phyloP scores from a whole-genome alignment of 2,797 vertebrate genomes.

The Danio choprae region DNA sequence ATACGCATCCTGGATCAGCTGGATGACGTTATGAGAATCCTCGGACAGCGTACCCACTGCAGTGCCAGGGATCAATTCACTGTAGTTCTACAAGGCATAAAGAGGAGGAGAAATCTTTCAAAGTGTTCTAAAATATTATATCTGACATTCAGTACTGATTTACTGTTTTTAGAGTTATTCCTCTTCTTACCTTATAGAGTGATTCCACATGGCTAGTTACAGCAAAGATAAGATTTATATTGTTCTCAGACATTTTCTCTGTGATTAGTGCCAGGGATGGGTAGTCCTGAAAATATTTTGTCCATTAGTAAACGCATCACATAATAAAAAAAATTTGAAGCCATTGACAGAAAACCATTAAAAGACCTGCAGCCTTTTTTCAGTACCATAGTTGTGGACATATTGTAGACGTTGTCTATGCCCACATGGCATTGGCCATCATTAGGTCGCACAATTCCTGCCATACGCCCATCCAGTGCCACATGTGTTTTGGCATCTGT shows the following conservation, averaged over 20 bases:
- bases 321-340: neutral
- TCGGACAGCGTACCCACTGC: conserved; percentile 89
- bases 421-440: conserved; percentile 91
- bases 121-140: neutral
- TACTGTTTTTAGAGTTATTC: neutral
- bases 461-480: conserved; percentile 92
- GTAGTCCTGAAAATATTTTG: conserved; percentile 84
- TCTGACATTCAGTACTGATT: neutral
- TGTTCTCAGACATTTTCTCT: conserved; percentile 97
- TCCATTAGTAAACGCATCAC: too few relatives aligned
- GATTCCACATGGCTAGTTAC: conserved; percentile 85
- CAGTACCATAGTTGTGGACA: conserved; percentile 89
- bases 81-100: conserved; percentile 87
- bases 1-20: conserved; percentile 93
- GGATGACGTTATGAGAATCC: conserved; percentile 93
- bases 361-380: neutral
- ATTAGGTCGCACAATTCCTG: conserved; percentile 92
- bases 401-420: conserved; percentile 87
- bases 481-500: conserved; percentile 98
- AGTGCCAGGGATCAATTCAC: conserved; percentile 96
- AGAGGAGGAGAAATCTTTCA: neutral
- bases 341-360: neutral
- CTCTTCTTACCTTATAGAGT: conserved; percentile 88
- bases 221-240: conserved; percentile 97
- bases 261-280: conserved; percentile 95